Base-by-base conservation (phyloP, 2,888 invertebrate species). In the Xiphydria camelus region DNA sequence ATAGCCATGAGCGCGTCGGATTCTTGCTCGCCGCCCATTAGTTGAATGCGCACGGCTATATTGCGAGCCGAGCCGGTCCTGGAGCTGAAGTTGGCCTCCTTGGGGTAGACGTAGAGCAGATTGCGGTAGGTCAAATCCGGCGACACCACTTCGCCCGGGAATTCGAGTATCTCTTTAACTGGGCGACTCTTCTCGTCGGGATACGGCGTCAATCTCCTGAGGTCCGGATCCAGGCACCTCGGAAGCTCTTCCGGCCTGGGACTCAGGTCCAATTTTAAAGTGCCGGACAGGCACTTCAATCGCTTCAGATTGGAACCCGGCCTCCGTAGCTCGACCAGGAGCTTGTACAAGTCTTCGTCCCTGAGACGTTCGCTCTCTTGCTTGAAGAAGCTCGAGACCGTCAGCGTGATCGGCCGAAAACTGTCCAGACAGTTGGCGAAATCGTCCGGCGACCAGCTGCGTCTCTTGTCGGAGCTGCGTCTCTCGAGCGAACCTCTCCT, bases 311-410 rank as follows among this genome's bases (percentile, higher is more conserved):
- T 88, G 1, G 91, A 87, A 49, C 91, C 88, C 1, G 95, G 94
- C 15, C 93, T 81, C 68, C 93, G 92, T 39, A 96, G 80, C 75
- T 98, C 97, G 3, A 87, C 86, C 26, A 98, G 78, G 71, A 93
- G 89, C 76, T 97, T 97, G 77, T 93, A 96, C 1, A 98, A 75
- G 74, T 98, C 98, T 55, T 98, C 98, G 68, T 98, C 98, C 51
- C 91, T 86, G 40, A 97, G 82, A 75, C 92, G 90, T 66, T 98
- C 97, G 0, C 88, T 85, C 79, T 98, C 98, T 82, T 94, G 95
- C 68, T 94, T 94, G 66, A 95, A 96, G 75, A 96, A 94, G 69
- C 90, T 94, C 1, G 91, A 88, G 41, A 96, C 87, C 0, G 94
- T 95, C 41, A 96, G 81, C 2, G 90, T 91, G 40, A 94, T 89